Conservation (phyloP, 2,113 vertebrate species). For the Sorex fumeus region DNA sequence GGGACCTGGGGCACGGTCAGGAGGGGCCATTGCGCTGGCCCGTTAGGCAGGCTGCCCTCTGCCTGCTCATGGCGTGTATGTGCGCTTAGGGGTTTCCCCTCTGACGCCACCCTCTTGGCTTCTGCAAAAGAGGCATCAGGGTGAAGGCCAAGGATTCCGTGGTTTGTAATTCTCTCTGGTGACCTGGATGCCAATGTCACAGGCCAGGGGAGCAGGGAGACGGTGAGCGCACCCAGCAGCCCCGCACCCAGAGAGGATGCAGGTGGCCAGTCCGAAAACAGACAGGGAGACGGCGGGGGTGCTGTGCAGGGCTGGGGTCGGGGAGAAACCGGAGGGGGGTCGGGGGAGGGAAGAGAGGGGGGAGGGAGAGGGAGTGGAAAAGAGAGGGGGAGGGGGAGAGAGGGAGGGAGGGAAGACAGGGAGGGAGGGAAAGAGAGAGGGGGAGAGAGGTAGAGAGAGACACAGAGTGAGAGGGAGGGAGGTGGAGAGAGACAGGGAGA, state of each 20-base stretch:
- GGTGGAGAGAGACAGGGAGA: accelerated
- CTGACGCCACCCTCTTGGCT: not conserved
- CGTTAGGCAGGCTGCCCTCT: not conserved
- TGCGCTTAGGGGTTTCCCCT: not conserved
- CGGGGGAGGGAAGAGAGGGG: not conserved
- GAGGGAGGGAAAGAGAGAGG: not conserved
- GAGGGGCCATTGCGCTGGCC: not conserved
- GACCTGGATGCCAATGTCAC: too few relatives aligned
- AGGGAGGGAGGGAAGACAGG: not conserved
- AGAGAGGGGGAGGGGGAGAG: not conserved
- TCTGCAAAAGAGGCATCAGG: not conserved
- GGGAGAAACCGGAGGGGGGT: not conserved
- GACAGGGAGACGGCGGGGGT: not conserved
- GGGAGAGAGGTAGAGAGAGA: not conserved
- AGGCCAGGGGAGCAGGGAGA: too few relatives aligned
- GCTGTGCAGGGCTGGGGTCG: too few relatives aligned
- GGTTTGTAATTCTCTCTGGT: not conserved
- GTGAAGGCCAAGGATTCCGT: not conserved
- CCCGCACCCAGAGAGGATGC: not conserved
- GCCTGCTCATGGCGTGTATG: not conserved
- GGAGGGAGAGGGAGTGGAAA: not conserved
- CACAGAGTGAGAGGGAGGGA: too few relatives aligned
- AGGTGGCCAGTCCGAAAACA: not conserved
- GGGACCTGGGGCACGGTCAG: not conserved
- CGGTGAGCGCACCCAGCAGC: too few relatives aligned